These are phyloP conservation scores for Manacus vitellinus DNA, from an alignment of 2,113 vertebrate species.

Conservation along the genomic window DNA sequence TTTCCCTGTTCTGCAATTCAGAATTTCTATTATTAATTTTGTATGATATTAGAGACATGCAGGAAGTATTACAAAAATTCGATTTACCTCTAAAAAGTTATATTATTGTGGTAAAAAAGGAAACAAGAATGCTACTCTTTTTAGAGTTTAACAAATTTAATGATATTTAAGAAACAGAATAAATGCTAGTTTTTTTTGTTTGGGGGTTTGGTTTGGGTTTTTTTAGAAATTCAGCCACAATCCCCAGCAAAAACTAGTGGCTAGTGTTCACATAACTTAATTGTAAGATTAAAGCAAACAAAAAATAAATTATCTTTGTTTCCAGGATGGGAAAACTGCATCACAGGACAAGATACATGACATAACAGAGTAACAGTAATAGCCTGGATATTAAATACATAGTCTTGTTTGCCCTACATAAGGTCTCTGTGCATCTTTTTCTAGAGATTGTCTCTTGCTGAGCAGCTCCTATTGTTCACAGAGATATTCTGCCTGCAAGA, in stretches of 20 bases:
- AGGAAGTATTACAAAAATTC: background rate
- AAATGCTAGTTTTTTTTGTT: background rate
- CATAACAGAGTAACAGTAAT: background rate
- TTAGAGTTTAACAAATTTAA: background rate
- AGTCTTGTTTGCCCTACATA: background rate
- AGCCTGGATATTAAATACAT: background rate
- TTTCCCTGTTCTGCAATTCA: background rate
- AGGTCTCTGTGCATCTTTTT: background rate
- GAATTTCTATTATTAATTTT: background rate
- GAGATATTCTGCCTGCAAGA: background rate
- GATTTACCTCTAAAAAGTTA: background rate
- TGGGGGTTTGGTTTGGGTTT: background rate
- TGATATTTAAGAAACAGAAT: background rate
- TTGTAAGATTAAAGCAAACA: background rate
- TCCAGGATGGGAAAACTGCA: background rate
- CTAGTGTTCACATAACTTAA: background rate
- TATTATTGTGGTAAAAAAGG: background rate
- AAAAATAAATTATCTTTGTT: background rate
- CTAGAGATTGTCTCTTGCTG: background rate
- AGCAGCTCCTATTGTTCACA: background rate
- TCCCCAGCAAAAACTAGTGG: background rate
- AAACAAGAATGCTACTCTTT: background rate
- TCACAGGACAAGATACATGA: background rate
- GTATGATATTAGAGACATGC: background rate
- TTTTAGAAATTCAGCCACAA: background rate